These are phyloP conservation scores for Clivina fossor DNA, from an alignment of 2,888 invertebrate species.

Conservation along the genomic window DNA sequence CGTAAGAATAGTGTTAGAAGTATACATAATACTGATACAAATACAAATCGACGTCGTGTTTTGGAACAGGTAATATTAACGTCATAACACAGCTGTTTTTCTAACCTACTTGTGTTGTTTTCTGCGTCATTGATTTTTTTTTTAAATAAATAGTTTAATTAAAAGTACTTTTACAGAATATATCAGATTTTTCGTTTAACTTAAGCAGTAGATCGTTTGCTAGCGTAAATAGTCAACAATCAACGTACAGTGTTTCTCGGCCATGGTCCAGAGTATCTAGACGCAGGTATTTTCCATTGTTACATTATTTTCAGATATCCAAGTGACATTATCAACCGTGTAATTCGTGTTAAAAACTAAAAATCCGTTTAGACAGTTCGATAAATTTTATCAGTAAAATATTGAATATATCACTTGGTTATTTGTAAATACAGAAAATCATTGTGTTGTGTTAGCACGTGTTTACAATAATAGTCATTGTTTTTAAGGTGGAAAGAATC, in stretches of 20 bases:
- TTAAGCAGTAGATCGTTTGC: constrained; percentile 63
- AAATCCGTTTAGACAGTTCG: too few relatives aligned
- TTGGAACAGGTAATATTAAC: constrained; percentile 48
- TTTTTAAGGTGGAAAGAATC: too few relatives aligned
- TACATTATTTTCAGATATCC: too few relatives aligned
- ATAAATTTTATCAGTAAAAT: too few relatives aligned
- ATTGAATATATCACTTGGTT: too few relatives aligned
- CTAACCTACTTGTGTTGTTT: constrained; percentile 45
- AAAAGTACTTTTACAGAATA: constrained; percentile 54
- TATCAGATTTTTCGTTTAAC: constrained; percentile 62
- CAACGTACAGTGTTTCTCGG: constrained; percentile 62
- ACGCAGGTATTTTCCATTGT: too few relatives aligned
- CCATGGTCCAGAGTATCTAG: constrained; percentile 69
- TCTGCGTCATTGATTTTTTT: constrained; percentile 47
- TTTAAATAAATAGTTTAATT: constrained; percentile 34
- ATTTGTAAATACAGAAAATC: too few relatives aligned
- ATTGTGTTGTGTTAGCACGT: too few relatives aligned
- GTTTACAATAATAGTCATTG: too few relatives aligned
- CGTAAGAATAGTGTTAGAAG: constrained; percentile 44
- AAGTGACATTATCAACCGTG: too few relatives aligned
- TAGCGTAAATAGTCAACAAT: constrained; percentile 62
- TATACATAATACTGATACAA: constrained; percentile 45
- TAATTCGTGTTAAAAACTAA: too few relatives aligned
- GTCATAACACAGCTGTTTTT: constrained; percentile 39
- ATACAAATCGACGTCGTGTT: constrained; percentile 45